These are phyloP conservation scores for Tachysurus fulvidraco DNA, from an alignment of 2,113 vertebrate genomes.

Conservation along the genomic window DNA sequence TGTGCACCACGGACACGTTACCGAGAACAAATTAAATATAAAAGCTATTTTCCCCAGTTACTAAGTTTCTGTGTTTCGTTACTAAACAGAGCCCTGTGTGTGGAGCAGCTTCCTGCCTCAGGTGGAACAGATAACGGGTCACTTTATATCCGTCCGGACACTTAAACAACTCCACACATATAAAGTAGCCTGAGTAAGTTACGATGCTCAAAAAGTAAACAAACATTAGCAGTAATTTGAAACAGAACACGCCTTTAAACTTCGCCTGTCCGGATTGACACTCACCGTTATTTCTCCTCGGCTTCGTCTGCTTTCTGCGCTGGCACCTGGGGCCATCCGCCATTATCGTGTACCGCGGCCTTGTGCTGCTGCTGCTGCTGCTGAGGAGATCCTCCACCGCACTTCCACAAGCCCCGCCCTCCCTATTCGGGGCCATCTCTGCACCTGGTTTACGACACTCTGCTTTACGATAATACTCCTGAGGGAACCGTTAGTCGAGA, in stretches of 20 bases:
- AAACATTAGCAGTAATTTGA: constrained; percentile 19
- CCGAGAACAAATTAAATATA: background rate
- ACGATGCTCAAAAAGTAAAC: constrained; percentile 48
- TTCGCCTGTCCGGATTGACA: background rate
- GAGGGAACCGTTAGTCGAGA: too few species aligned
- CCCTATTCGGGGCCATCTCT: constrained; percentile 36
- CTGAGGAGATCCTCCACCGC: background rate
- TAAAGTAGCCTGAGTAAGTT: constrained; percentile 56
- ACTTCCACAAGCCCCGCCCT: constrained; percentile 65
- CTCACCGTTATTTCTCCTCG: constrained; percentile 92
- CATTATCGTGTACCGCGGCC: constrained; percentile 74
- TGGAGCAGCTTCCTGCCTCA: constrained; percentile 1
- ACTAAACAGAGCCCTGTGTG: constrained; percentile 13
- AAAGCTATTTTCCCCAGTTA: background rate
- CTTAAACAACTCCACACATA: constrained; percentile 47
- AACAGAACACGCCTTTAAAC: constrained; percentile 45
- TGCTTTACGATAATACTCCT: constrained; percentile 80
- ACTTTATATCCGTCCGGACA: background rate
- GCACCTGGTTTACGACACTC: constrained; percentile 82
- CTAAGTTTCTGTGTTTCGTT: background rate
- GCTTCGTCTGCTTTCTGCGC: constrained; percentile 96
- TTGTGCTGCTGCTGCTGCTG: constrained; percentile 1
- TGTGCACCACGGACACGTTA: background rate
- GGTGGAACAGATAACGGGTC: constrained; percentile 68
- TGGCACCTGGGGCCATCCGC: constrained; percentile 99